Percentiles rank a stretch among this genome's conserved stretches.
These are phyloP conservation scores for Siniperca knerii DNA, from an alignment of 2,113 vertebrate species.

Conservation along the genomic window DNA sequence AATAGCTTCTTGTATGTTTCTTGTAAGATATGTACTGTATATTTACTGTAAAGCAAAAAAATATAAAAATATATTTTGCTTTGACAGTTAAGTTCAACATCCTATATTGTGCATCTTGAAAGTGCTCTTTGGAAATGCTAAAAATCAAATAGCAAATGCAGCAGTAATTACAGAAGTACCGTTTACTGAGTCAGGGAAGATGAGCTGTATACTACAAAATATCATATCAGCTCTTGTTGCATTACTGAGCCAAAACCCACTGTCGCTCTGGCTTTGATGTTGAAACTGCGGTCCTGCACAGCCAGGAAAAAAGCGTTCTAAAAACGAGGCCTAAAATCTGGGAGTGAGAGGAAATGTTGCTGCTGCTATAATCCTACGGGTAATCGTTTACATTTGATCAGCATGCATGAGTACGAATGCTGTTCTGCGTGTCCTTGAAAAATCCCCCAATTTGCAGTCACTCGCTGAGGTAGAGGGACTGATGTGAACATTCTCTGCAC, in stretches of 20 bases:
- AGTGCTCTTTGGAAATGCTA: slow-evolving; percentile 1
- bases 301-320: slow-evolving; percentile 36
- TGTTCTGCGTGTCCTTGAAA: slow-evolving; percentile 70
- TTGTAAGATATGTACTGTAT: not conserved
- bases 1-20: not conserved
- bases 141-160: slow-evolving; percentile 24
- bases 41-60: not conserved
- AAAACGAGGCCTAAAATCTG: slow-evolving; percentile 59
- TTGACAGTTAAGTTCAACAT: not conserved
- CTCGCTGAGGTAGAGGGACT: slow-evolving; percentile 17
- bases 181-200: slow-evolving; percentile 49
- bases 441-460: slow-evolving; percentile 46
- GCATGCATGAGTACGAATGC: slow-evolving; percentile 71
- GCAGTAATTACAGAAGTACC: slow-evolving; percentile 40
- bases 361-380: slow-evolving; percentile 66
- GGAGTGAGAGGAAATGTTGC: slow-evolving; percentile 47
- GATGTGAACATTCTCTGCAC: slow-evolving; percentile 41
- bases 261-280: slow-evolving; percentile 67
- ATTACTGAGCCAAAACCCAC: slow-evolving; percentile 55
- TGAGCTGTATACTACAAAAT: slow-evolving; percentile 44
- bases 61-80: not conserved
- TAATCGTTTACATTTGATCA: slow-evolving; percentile 74
- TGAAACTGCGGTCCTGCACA: slow-evolving; percentile 38
- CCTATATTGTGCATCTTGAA: not conserved
- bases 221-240: slow-evolving; percentile 41